Base-by-base conservation (phyloP, 2,113 vertebrate genomes). In the Nannobrachium achirus region DNA sequence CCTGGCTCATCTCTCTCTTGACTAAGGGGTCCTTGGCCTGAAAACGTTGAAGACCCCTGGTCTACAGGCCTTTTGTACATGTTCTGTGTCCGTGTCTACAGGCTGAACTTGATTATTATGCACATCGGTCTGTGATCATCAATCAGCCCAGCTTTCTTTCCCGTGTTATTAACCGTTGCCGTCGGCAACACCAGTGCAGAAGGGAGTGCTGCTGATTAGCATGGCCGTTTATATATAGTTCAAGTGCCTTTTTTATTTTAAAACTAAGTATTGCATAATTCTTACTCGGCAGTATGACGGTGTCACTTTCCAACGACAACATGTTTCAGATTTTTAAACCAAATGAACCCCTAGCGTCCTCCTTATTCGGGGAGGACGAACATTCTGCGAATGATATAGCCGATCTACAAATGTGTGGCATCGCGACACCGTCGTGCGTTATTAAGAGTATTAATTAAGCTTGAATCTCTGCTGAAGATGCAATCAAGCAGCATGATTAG, bases 241-340 rank as follows among this genome's bases (percentile, higher is more conserved):
- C 33, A 89, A 88, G 86, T 92, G 86, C 88, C 86, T 90, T 78
- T 74, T 6, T 77, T 65, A 18, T 86, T 72, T 80, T 78, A 57
- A 82, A 66, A 20, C 51, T 65, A 73, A 73, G 13, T 78, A 8
- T 25, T 71, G 63, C 38, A 33, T 33, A 33, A 33, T 33, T 33
- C 25, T 33, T 33, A 33, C 25, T 33, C 25, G 25, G 25, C 6
- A 2, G 1, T 33, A 33, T 33, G 25, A 33, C 25, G 2, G 2
- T 33, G 25, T 33, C 25, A 5, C 25, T 33, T 33, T 33, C 20
- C 20, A 25, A 25, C 20, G 1, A n/a, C n/a, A n/a, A n/a, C n/a
- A n/a, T n/a, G n/a, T n/a, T n/a, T n/a, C n/a, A 4, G 25, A 33
- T 33, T 33, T n/a, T 33, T 3, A 33, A 33, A 33, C 25, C 25